Percentiles rank a stretch among this genome's conserved stretches.
phyloP scores from a whole-genome alignment of 2,113 vertebrate genomes.

The Malurus elegans region DNA sequence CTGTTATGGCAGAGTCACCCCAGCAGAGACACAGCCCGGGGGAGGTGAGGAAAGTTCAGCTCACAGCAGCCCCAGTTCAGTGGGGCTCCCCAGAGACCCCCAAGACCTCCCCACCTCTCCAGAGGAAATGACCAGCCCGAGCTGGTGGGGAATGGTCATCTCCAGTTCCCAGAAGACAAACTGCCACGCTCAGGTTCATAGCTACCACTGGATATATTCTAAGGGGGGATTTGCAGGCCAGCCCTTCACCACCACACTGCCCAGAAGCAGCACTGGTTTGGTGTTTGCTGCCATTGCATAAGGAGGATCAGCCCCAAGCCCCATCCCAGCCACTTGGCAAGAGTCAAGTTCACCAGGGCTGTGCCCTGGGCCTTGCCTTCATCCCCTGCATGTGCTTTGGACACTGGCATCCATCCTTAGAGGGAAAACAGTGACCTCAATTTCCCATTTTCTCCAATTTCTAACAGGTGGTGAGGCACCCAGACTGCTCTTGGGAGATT shows the following conservation, averaged over 20 bases:
- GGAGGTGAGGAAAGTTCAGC: background rate
- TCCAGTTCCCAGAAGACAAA: background rate
- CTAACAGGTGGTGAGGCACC: background rate
- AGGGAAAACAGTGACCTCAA: background rate
- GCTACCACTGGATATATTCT: background rate
- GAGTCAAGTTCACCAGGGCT: background rate
- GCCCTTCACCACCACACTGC: background rate
- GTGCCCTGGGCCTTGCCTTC: background rate
- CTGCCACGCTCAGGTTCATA: background rate
- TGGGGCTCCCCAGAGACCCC: background rate
- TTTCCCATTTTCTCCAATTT: background rate
- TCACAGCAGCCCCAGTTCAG: background rate
- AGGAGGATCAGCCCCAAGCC: background rate
- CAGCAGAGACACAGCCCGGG: background rate
- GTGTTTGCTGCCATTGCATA: background rate
- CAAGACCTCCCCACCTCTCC: background rate
- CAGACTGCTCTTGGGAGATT: background rate
- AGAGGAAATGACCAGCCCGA: background rate
- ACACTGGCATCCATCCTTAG: background rate
- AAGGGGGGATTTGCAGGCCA: background rate
- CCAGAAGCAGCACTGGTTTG: background rate
- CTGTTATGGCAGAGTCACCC: background rate
- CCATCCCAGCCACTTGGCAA: background rate
- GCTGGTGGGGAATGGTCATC: accelerated
- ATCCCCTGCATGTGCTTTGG: background rate